Evolutionary conservation across 2,888 invertebrate genomes (phyloP), one percentile per base, ranked within the genome.

Genomic region (Congeria kusceri): DNA sequence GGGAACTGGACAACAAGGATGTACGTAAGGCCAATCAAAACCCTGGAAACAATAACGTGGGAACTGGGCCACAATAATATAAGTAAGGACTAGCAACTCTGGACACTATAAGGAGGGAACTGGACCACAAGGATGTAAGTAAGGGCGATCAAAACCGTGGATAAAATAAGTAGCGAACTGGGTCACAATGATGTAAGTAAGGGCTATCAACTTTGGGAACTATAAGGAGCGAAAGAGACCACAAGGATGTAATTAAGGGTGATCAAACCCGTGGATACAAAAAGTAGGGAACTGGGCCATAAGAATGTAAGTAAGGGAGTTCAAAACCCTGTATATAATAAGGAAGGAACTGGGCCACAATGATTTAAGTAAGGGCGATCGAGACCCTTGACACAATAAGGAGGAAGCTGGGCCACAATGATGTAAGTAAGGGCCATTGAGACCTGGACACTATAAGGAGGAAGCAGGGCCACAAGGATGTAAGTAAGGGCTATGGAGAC

Each of bases 61-160:
- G 62, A 77, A n/a, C 73, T 83, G 53, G 74, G 74, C 5, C 83
- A 83, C 62, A 63, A 61, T 1, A 61, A 83, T 65, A 79, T 83
- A 71, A 77, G 49, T 49, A 7, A 79, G 83, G 83, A 23, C 49
- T 0, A 80, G 77, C 5, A 79, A 83, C 83, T 13, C 29, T 83
- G 9, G 71, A 77, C 49, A 64, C 49, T 9, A 83, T 83, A 20
- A 53, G 73, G 18, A 61, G 49, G 18, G 62, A 77, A n/a, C 73
- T 83, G 53, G 74, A 71, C 5, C 83, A 83, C 62, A 63, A 61
- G 3, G 63, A 83, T 65, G 83, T 83, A 71, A 77, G 49, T 49
- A n/a, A n/a, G n/a, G n/a, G n/a, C n/a, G n/a, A 80, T 80, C 5
- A 79, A 77, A 65, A 83, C 83, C 15, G 25, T 83, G 9, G 71